phyloP scores from a whole-genome alignment of 2,113 vertebrate species.

The Xiphorhynchus elegans region DNA sequence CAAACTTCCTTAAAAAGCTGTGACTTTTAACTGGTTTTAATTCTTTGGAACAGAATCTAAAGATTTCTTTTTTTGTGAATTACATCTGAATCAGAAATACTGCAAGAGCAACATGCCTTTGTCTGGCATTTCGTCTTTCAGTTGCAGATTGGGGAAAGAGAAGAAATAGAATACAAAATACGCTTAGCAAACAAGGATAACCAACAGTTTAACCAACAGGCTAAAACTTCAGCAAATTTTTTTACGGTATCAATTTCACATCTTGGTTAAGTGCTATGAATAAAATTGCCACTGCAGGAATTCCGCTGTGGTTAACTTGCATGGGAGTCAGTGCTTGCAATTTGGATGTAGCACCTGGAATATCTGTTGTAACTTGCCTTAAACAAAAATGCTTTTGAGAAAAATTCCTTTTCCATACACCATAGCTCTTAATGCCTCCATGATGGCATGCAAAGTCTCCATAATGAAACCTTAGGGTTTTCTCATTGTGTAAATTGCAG shows the following conservation, averaged over 20 bases:
- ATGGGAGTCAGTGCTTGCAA: not conserved
- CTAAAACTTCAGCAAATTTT: not conserved
- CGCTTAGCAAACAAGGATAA: not conserved
- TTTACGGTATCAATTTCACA: not conserved
- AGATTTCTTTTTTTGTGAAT: not conserved
- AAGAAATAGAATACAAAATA: not conserved
- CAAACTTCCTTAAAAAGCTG: not conserved
- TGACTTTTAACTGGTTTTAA: not conserved
- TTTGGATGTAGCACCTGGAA: not conserved
- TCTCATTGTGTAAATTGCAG: not conserved
- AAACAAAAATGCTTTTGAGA: not conserved
- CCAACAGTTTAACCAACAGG: not conserved
- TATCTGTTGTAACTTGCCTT: not conserved
- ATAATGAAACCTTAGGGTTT: not conserved
- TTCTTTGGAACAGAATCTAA: not conserved
- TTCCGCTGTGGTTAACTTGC: not conserved
- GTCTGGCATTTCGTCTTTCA: not conserved
- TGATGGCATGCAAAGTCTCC: not conserved
- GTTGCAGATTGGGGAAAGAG: not conserved
- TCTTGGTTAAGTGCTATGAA: not conserved
- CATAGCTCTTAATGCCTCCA: not conserved
- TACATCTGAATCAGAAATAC: not conserved
- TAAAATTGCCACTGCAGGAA: not conserved
- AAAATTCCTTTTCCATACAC: not conserved
- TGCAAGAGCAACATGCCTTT: not conserved